Conservation (phyloP, 2,113 vertebrate species). For the Trochalopteron elliotii region DNA sequence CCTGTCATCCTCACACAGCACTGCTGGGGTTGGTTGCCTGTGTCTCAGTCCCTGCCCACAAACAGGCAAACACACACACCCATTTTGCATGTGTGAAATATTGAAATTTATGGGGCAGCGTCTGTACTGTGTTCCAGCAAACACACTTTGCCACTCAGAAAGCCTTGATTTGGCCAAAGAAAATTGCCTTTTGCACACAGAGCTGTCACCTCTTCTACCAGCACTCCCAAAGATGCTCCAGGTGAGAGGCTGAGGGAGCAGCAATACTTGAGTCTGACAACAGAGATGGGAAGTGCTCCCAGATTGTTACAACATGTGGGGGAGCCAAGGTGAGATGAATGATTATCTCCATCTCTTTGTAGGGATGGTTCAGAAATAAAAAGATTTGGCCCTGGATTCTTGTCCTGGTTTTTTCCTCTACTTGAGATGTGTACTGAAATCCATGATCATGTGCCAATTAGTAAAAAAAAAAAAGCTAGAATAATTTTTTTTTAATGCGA, state of each 20-base stretch:
- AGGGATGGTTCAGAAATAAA: neutral
- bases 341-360: neutral
- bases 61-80: neutral
- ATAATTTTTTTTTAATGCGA: neutral
- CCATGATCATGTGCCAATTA: neutral
- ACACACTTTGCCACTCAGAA: neutral
- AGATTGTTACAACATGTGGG: neutral
- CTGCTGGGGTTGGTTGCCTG: neutral
- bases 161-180: neutral
- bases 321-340: neutral
- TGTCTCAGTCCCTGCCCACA: neutral
- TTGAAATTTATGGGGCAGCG: neutral
- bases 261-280: neutral
- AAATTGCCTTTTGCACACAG: neutral
- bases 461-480: neutral
- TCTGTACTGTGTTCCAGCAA: neutral
- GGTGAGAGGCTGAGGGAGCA: neutral
- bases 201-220: neutral
- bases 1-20: neutral
- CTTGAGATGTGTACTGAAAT: neutral
- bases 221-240: neutral
- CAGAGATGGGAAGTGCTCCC: neutral
- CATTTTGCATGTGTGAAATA: neutral
- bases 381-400: neutral
- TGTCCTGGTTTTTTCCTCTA: neutral